Percentiles rank a stretch among this genome's conserved stretches.
phyloP scores from a whole-genome alignment of 2,888 invertebrate species.

The Drosophila vallismaia region DNA sequence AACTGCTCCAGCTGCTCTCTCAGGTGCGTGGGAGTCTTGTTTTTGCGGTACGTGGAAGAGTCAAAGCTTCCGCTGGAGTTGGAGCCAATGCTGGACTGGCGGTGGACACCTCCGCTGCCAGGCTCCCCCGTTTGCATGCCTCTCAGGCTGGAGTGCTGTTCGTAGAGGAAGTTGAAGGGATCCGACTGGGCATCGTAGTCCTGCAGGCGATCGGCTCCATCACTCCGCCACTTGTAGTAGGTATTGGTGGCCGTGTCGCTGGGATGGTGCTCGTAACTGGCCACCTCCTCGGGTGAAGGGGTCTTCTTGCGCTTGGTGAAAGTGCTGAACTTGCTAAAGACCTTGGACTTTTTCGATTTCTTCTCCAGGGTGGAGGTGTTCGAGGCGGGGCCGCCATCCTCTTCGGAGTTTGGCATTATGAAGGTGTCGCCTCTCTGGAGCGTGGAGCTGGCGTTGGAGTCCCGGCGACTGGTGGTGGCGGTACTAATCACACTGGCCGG shows the following conservation, averaged over 20 bases:
- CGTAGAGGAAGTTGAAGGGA: constrained; percentile 82
- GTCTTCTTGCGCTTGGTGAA: constrained; percentile 82
- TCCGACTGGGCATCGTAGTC: constrained; percentile 81
- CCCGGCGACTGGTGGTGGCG: constrained; percentile 54
- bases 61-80: constrained; percentile 71
- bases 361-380: constrained; percentile 79
- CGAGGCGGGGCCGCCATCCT: constrained; percentile 52
- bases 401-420: constrained; percentile 75
- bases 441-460: constrained; percentile 77
- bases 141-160: constrained; percentile 78
- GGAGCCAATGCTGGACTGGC: constrained; percentile 52
- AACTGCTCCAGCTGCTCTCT: constrained; percentile 80
- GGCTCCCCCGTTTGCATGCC: constrained; percentile 49
- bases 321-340: constrained; percentile 82
- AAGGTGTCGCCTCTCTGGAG: constrained; percentile 82
- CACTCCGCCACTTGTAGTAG: constrained; percentile 82
- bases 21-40: constrained; percentile 75
- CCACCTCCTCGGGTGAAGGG: constrained; percentile 62
- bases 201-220: constrained; percentile 68
- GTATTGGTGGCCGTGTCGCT: constrained; percentile 81
- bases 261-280: constrained; percentile 79
- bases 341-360: constrained; percentile 80
- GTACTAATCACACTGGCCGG: constrained; percentile 72
- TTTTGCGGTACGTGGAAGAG: constrained; percentile 81
- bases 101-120: constrained; percentile 36